Base-by-base conservation (phyloP, 2,113 vertebrate genomes). In the Urocolius indicus region DNA sequence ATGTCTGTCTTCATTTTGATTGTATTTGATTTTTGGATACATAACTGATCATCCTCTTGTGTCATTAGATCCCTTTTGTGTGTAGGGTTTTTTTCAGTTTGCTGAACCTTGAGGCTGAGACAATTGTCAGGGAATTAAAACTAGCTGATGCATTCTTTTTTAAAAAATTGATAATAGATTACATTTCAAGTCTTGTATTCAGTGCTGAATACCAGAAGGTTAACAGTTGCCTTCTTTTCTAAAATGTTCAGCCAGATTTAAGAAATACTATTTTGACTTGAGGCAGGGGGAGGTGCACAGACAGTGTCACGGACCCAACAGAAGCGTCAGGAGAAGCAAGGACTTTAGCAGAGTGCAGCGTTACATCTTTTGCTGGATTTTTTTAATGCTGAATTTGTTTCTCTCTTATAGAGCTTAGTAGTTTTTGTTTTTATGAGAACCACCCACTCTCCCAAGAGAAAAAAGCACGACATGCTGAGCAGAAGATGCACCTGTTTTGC, bases 341-440 rank as follows among this genome's bases (percentile, higher is more conserved):
- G 48, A 74, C n/a, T 97, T 74, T 71, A 92, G 57, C 38, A 74
- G 45, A 89, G 19, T 51, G 59, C 38, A 90, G 34, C 34, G 48
- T 58, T 83, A 82, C 10, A 30, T 67, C n/a, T n/a, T 91, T 46
- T 83, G 23, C 18, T 80, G 29, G 32, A 2, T 19, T 11, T 62
- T 84, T 76, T 77, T 41, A 18, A 26, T 91, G 79, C 59, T 88
- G 75, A 74, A 71, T 95, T 85, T 86, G 30, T 86, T 93, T 93
- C 58, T 71, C 16, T 90, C 18, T 73, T 41, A 26, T 0, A 67
- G 15, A 77, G 6, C 51, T 88, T 92, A 88, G 69, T 59, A 71
- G 32, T 59, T 94, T 92, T 92, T 78, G 41, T 51, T 74, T 95
- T 94, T 87, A 61, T 85, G 77, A 95, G 96, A 97, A 90, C 93